phyloP scores from a whole-genome alignment of 2,888 invertebrate genomes.

The Geotrupes spiniger region DNA sequence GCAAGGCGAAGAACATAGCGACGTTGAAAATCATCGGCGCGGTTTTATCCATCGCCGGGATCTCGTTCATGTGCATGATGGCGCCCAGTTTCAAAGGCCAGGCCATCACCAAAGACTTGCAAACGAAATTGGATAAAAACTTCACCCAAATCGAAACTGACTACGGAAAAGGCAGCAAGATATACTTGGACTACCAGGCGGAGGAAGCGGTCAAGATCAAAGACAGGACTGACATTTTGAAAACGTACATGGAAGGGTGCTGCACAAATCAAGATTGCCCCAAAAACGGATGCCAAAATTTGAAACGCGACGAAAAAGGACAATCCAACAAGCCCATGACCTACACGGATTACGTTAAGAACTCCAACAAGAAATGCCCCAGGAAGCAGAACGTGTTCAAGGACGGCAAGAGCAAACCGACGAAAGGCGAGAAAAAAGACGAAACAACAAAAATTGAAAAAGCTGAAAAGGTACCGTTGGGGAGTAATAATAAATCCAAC shows the following conservation, averaged over 20 bases:
- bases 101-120: constrained; percentile 5
- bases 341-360: not conserved
- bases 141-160: constrained; percentile 16
- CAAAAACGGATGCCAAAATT: no score
- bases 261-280: no score
- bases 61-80: constrained; percentile 36
- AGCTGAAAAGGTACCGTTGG: no score
- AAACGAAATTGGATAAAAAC: constrained; percentile 16
- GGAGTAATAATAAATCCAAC: no score
- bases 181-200: constrained; percentile 11
- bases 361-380: not conserved
- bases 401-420: no score
- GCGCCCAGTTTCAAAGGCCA: constrained; percentile 25
- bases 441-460: no score
- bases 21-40: constrained; percentile 35
- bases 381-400: not conserved
- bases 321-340: not conserved
- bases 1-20: constrained; percentile 31
- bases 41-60: constrained; percentile 36
- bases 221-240: no score
- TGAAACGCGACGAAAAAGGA: not conserved
- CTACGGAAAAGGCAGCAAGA: constrained; percentile 6
- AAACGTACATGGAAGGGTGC: no score
- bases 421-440: no score
- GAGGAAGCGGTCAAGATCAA: not conserved